These are phyloP conservation scores for Leptatherina wallacei DNA, from an alignment of 2,797 vertebrate genomes.

Conservation along the genomic window DNA sequence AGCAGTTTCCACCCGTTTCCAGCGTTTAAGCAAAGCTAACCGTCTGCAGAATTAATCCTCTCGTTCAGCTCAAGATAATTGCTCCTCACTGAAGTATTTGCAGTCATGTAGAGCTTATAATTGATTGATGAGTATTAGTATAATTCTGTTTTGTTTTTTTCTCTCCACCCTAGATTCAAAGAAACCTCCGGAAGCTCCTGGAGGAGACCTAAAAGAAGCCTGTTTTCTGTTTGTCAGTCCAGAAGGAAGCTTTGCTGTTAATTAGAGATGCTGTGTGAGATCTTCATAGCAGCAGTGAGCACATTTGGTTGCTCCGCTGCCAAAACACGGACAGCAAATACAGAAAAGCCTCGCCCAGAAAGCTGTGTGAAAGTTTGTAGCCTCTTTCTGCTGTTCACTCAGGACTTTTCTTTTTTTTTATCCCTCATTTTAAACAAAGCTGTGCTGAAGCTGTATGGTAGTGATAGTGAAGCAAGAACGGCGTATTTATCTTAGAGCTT, in stretches of 20 bases:
- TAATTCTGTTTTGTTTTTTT: not conserved
- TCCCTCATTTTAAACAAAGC: slow-evolving; percentile 33
- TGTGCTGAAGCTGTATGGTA: slow-evolving; percentile 26
- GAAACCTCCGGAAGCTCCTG: slow-evolving; percentile 78
- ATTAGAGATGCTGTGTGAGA: slow-evolving; percentile 14
- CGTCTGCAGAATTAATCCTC: not conserved
- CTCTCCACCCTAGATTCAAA: slow-evolving; percentile 64
- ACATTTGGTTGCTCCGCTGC: slow-evolving; percentile 21
- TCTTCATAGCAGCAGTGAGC: slow-evolving; percentile 17
- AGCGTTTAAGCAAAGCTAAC: slow-evolving; percentile 7
- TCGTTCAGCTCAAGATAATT: no score
- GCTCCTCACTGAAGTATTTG: no score
- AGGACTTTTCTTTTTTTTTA: slow-evolving; percentile 59
- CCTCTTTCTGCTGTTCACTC: slow-evolving; percentile 58
- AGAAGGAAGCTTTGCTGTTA: slow-evolving; percentile 29
- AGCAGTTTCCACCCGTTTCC: not conserved
- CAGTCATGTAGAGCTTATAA: no score
- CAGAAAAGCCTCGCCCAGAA: slow-evolving; percentile 28
- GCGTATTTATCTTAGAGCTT: slow-evolving; percentile 58
- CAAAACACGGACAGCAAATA: slow-evolving; percentile 28
- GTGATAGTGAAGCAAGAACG: slow-evolving; percentile 31
- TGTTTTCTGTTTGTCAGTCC: not conserved
- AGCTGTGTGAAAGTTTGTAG: slow-evolving; percentile 39
- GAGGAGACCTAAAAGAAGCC: slow-evolving; percentile 72
- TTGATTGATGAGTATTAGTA: no score